These are phyloP conservation scores for Lutraria rhynchaena DNA, from an alignment of 1,140 invertebrate genomes.

Conservation along the genomic window DNA sequence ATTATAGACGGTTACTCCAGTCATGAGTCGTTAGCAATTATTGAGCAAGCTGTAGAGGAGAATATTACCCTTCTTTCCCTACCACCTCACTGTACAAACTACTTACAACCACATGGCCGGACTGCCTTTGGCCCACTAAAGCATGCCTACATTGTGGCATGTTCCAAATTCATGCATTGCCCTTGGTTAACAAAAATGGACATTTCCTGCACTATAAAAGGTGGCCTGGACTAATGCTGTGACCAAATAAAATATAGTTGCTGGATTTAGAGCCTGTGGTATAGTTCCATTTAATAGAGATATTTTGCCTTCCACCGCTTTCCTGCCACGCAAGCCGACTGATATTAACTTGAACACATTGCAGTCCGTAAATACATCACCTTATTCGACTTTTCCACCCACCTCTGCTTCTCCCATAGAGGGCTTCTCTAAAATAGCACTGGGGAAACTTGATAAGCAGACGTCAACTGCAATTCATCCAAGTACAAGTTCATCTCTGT, in stretches of 20 bases:
- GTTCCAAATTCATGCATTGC: slow-evolving; percentile 56
- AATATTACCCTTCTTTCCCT: slow-evolving; percentile 28
- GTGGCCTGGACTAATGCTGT: slow-evolving; percentile 4
- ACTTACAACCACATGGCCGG: slow-evolving; percentile 65
- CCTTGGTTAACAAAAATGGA: not conserved
- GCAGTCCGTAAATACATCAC: not conserved
- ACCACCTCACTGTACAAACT: slow-evolving; percentile 62
- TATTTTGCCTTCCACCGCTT: not conserved
- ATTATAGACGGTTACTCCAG: slow-evolving; percentile 52
- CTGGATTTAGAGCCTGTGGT: slow-evolving; percentile 2
- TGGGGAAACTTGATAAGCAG: not conserved
- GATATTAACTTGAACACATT: not conserved
- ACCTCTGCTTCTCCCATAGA: not conserved
- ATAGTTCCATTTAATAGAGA: not conserved
- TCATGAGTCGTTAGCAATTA: slow-evolving; percentile 53
- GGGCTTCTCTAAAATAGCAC: not conserved
- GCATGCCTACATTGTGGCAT: slow-evolving; percentile 41
- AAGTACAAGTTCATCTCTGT: not conserved
- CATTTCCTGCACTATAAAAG: slow-evolving; percentile 1
- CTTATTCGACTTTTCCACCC: too few relatives aligned
- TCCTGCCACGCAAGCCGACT: slow-evolving; percentile 12
- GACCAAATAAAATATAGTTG: not conserved
- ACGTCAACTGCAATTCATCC: not conserved
- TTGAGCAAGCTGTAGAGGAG: slow-evolving; percentile 38
- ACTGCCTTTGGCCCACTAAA: slow-evolving; percentile 62